phyloP scores from a whole-genome alignment of 2,113 vertebrate species.

The Catharus fuscescens region DNA sequence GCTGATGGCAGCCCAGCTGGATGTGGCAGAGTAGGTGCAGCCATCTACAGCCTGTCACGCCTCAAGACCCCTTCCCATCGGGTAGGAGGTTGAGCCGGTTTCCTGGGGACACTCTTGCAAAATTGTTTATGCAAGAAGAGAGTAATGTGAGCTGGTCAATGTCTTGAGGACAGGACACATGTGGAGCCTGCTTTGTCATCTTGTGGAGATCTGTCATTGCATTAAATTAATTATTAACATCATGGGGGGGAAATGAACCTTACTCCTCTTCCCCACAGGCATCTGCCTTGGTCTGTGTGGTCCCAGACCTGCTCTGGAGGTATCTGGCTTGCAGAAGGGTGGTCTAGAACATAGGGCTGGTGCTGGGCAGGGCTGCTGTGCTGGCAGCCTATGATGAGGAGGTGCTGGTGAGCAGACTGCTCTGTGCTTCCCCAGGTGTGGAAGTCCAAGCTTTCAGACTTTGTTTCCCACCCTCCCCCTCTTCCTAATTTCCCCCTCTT shows the following conservation, averaged over 20 bases:
- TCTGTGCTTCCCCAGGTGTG: slow-evolving; percentile 32
- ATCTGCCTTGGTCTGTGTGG: background rate
- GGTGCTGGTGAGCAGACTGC: background rate
- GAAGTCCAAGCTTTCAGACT: background rate
- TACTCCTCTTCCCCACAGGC: background rate
- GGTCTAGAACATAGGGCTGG: background rate
- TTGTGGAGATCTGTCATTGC: background rate
- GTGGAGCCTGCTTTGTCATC: background rate
- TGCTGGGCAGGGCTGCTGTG: background rate
- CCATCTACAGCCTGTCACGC: background rate
- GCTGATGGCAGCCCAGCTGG: background rate
- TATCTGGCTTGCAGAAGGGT: background rate
- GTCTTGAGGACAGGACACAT: background rate
- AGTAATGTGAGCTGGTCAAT: background rate
- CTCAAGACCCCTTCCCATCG: background rate
- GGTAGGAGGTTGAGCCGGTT: background rate
- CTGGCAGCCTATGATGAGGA: background rate
- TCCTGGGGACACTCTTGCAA: background rate
- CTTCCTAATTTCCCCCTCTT: slow-evolving; percentile 5
- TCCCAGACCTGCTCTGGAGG: background rate
- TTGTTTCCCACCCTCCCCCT: slow-evolving; percentile 56
- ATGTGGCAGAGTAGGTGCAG: background rate
- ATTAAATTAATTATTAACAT: background rate
- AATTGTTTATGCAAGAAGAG: background rate
- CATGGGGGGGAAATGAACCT: background rate